Evolutionary conservation across 30 jellyfish, hydroid and myxozoan genomes (phyloP).

Genomic region (Euphysa ruthae): DNA sequence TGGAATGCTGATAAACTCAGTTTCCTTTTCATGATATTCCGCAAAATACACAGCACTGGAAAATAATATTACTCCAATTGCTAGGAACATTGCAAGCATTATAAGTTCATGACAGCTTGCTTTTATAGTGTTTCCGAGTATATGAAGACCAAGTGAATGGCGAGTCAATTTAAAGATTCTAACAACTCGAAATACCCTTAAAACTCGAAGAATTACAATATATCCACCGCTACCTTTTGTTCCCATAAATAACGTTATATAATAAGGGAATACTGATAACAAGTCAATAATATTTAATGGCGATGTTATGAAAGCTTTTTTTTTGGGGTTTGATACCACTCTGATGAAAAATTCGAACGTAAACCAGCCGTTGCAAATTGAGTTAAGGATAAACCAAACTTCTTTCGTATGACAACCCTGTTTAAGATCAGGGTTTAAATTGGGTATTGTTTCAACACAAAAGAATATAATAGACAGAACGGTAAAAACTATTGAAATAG

Average conservation of each 20-base stretch:
- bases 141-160: conserved; percentile 91
- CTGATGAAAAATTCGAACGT: conserved; percentile 65
- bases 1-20: conserved; percentile 69
- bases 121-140: conserved; percentile 73
- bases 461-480: conserved; percentile 63
- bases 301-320: conserved; percentile 45
- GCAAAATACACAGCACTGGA: conserved; percentile 95
- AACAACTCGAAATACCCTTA: conserved; percentile 84
- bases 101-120: conserved; percentile 85
- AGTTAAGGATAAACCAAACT: conserved; percentile 61
- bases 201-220: conserved; percentile 75
- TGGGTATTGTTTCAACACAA: conserved; percentile 85
- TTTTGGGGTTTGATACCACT: conserved; percentile 53
- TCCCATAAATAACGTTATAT: conserved; percentile 55
- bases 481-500: conserved; percentile 57
- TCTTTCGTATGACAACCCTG: conserved; percentile 17
- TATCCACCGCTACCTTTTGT: conserved; percentile 38
- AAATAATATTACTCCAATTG: conserved; percentile 73
- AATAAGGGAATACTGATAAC: conserved; percentile 72
- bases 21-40: conserved; percentile 35
- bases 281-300: conserved; percentile 67
- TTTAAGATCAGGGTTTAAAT: conserved; percentile 55
- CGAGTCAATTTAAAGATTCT: conserved; percentile 89
- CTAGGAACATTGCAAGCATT: conserved; percentile 67
- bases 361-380: conserved; percentile 81